These are phyloP conservation scores for Ciona savignyi DNA, from an alignment of 23 tunicate species.

Conservation along the genomic window DNA sequence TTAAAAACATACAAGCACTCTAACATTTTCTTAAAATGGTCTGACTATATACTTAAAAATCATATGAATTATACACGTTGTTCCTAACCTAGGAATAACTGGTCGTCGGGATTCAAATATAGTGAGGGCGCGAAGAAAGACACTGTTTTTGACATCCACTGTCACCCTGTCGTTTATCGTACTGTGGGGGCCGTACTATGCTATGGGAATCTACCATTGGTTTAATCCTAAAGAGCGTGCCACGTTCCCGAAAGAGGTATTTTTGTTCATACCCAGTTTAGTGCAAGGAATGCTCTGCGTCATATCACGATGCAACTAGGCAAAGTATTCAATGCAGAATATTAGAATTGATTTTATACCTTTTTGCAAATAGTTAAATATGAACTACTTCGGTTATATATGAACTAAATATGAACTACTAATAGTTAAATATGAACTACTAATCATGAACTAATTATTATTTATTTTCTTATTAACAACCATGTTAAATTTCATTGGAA, in stretches of 20 bases:
- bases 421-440: too few relatives aligned
- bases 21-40: not conserved
- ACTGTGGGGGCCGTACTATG: slow-evolving; percentile 89
- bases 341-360: too few relatives aligned
- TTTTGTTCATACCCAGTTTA: too few relatives aligned
- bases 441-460: too few relatives aligned
- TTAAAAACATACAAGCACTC: not conserved
- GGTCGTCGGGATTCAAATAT: slow-evolving; percentile 23
- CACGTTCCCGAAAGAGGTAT: not conserved
- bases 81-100: not conserved
- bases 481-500: too few relatives aligned
- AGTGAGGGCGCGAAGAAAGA: slow-evolving; percentile 55
- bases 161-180: slow-evolving; percentile 49
- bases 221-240: slow-evolving; percentile 3
- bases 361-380: too few relatives aligned
- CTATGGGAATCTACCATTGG: slow-evolving; percentile 51
- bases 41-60: not conserved
- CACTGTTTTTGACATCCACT: slow-evolving; percentile 39
- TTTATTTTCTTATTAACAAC: too few relatives aligned
- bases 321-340: too few relatives aligned
- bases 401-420: too few relatives aligned
- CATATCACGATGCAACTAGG: too few relatives aligned
- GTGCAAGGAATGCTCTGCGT: too few relatives aligned
- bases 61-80: not conserved
- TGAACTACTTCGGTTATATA: too few relatives aligned